Evolutionary conservation across 2,113 vertebrate genomes (phyloP), one percentile per base, ranked within the genome.

Genomic region (Cryptomyrus ogoouensis): DNA sequence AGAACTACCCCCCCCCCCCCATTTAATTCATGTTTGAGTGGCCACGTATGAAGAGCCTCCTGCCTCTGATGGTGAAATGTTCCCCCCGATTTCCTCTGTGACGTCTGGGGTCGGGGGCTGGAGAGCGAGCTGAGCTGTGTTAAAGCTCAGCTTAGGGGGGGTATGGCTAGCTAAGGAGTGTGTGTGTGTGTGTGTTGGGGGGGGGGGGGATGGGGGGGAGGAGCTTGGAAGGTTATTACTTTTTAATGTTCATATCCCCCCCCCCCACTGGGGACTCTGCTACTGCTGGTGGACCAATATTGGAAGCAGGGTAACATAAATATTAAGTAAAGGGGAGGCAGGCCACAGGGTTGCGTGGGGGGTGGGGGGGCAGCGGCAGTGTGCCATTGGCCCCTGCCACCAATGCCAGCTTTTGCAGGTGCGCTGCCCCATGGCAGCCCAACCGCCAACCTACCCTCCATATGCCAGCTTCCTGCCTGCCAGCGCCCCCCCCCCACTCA

Each of bases 361-460:
- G 47, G 47, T 0, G 80, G 62, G 46, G 77, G 66, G 88, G 46
- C 74, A 39, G 62, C 49, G 2, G 19, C 53, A 88, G 89, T 24
- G 52, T 83, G 47, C 24, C 91, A 91, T 90, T 90, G 91, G 83
- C 10, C 86, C 90, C 94, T 95, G 96, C 96, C 96, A 92, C 90
- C 88, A 90, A 92, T 93, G 92, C 92, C 92, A 95, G 92, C 92
- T 94, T 92, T 93, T 93, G 95, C 97, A 97, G 96, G 96, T 97
- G 97, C 93, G 94, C 91, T 5, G 93, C 91, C 91, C 62, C 89
- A 93, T 92, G 93, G 93, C 94, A 95, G 96, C 95, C 96, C 96
- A 96, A 96, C 92, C 93, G 93, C 95, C 96, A 95, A 95, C 95
- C 96, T 96, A 95, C 95, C 95, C 93, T 94, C 96, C 96, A 96